Evolutionary conservation across 2,888 invertebrate species (phyloP).

Genomic region (Meta bourneti): DNA sequence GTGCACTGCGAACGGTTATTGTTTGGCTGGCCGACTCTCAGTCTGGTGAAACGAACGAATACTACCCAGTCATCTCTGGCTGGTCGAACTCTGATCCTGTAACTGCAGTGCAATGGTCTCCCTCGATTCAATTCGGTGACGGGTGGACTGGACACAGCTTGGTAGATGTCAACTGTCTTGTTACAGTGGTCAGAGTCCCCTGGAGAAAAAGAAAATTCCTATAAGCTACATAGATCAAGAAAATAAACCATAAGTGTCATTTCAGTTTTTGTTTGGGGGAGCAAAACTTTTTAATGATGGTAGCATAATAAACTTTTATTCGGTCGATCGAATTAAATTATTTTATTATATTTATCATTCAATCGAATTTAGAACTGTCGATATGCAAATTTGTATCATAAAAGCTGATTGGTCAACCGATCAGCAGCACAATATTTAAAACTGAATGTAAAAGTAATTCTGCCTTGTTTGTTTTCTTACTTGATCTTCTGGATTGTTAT

Average conservation of each 20-base stretch:
- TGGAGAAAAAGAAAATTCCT: slow-evolving; percentile 8
- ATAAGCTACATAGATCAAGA: not conserved
- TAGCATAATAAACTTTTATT: no score
- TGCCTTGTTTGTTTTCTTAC: no score
- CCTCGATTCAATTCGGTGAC: slow-evolving; percentile 91
- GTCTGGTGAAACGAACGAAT: slow-evolving; percentile 77
- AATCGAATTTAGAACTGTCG: no score
- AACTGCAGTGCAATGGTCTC: slow-evolving; percentile 92
- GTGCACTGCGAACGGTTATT: slow-evolving; percentile 76
- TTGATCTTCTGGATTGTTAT: no score
- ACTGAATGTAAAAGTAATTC: no score
- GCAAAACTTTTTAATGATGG: not conserved
- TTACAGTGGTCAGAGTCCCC: slow-evolving; percentile 91
- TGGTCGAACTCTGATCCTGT: slow-evolving; percentile 92
- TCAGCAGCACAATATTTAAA: no score
- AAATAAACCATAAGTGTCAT: not conserved
- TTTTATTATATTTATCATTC: no score
- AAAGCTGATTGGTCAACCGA: no score
- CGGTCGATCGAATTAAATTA: no score
- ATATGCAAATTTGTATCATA: no score
- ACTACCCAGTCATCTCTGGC: slow-evolving; percentile 94
- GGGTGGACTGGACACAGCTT: slow-evolving; percentile 93
- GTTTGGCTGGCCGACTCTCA: slow-evolving; percentile 76
- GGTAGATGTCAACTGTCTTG: slow-evolving; percentile 95
- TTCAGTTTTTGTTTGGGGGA: not conserved